Evolutionary conservation across 2,113 vertebrate genomes (phyloP).

Genomic region (Maccullochella peelii): DNA sequence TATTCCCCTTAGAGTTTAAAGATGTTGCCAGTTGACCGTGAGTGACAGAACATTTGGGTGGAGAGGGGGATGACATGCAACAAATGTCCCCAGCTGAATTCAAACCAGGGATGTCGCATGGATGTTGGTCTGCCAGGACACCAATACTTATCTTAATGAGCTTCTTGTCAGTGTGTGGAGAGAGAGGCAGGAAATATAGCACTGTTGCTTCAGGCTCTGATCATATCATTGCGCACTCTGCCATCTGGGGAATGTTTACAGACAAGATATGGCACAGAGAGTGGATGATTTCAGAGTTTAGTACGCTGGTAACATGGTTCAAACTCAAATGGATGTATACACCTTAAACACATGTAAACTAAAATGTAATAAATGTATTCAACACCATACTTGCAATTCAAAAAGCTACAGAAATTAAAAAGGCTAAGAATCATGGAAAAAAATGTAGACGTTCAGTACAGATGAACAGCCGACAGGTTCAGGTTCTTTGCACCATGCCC

Average conservation of each 20-base stretch:
- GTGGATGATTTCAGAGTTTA: constrained; percentile 8
- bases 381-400: neutral
- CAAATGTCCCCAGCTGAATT: neutral
- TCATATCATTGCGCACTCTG: constrained; percentile 17
- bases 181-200: constrained; percentile 10
- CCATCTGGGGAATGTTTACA: constrained; percentile 38
- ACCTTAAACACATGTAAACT: neutral
- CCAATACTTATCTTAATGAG: constrained; percentile 42
- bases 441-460: neutral
- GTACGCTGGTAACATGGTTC: neutral
- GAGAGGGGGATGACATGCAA: neutral
- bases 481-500: constrained; percentile 8
- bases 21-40: neutral
- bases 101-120: neutral
- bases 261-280: constrained; percentile 2
- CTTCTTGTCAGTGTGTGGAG: constrained; percentile 25
- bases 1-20: neutral
- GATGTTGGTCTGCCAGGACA: constrained; percentile 22
- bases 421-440: constrained; percentile 1
- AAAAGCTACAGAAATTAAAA: constrained; percentile 5
- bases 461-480: constrained; percentile 23
- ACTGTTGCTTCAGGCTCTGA: constrained; percentile 27
- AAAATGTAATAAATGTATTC: neutral
- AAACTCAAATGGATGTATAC: neutral
- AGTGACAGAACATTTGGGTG: neutral